Evolutionary conservation across 2,888 invertebrate genomes (phyloP), one percentile per base, ranked within the genome.

Genomic region (Amphiduros pacificus): DNA sequence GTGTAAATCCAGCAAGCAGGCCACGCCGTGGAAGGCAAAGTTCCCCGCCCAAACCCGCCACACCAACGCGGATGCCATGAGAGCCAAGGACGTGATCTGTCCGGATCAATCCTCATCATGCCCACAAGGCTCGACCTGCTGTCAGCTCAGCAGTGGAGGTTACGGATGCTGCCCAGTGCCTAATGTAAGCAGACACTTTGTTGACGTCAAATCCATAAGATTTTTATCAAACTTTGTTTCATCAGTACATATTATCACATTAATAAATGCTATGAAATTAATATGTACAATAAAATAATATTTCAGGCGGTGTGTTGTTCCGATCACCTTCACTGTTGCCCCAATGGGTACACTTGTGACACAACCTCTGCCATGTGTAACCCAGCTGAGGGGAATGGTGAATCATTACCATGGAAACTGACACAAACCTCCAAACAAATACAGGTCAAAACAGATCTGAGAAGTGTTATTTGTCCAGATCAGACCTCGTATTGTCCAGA

Each of bases 121-220:
- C 55, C 64, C 69, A n/a, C 61, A 63, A 62, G 73, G 72, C 6
- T 67, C 66, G 56, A 79, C 79, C 0, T 79, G 78, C 65, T 79
- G 79, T 67, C 54, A 62, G 51, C 59, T 72, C 55, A 29, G 55
- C 29, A 41, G 64, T 49, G 72, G 73, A 24, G 40, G 64, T 4
- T 79, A 73, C 66, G 78, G 77, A 17, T 80, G 79, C 64, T 80
- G 80, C 65, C 79, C 79, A 14, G 28, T 75, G 6, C 71, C 74
- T 31, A 62, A 76, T 59, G 77, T 74, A 63, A 52, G 5, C 44
- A n/a, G n/a, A n/a, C n/a, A n/a, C n/a, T n/a, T n/a, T n/a, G n/a
- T n/a, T n/a, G n/a, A n/a, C n/a, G n/a, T n/a, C n/a, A n/a, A n/a
- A n/a, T n/a, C n/a, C n/a, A n/a, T n/a, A n/a, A n/a, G n/a, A n/a